Evolutionary conservation across 2,113 vertebrate genomes (phyloP), one percentile per base, ranked within the genome.

Genomic region (Todiramphus chloris): DNA sequence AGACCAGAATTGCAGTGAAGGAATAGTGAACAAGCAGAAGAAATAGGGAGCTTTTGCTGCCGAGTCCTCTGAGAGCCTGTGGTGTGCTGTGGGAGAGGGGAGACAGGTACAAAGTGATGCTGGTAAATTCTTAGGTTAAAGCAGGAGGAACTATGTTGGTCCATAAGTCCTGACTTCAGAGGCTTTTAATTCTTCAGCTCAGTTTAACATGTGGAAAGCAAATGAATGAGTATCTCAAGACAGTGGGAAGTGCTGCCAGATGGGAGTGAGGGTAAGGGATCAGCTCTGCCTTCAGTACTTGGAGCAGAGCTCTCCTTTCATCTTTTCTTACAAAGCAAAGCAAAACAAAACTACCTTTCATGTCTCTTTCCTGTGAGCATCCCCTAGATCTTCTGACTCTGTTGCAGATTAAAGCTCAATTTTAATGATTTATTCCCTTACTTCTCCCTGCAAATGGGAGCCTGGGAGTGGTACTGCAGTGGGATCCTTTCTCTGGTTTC

Each of bases 401-500:
- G 70, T 3, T 41, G 25, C n/a, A 17, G 37, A 30, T 41, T 80
- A 48, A 60, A 50, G 24, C 63, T 76, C 24, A 7, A 28, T n/a
- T 43, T 50, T 21, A 48, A 12, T 4, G 31, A 46, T 31, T 19
- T 9, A 1, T 78, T 64, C 58, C 50, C 9, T 17, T 35, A 4
- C n/a, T 43, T 43, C 41, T 67, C 24, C 27, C 66, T 43, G 56
- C 16, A 17, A 19, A 23, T 0, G 3, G 35, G 75, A 15, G 3
- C 30, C 33, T 39, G 59, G 4, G 13, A 20, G 56, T 1, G 15
- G 18, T 1, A 1, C 13, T 13, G 39, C 2, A 13, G 19, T 27
- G 55, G 28, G 60, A 9, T 19, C 35, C 51, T 10, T 16, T 3
- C 66, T 10, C 15, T 30, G 13, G 27, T 20, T 50, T 30, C 88